Evolutionary conservation across 2,113 vertebrate species (phyloP), one percentile per base, ranked within the genome.

Genomic region (Toxostoma redivivum): DNA sequence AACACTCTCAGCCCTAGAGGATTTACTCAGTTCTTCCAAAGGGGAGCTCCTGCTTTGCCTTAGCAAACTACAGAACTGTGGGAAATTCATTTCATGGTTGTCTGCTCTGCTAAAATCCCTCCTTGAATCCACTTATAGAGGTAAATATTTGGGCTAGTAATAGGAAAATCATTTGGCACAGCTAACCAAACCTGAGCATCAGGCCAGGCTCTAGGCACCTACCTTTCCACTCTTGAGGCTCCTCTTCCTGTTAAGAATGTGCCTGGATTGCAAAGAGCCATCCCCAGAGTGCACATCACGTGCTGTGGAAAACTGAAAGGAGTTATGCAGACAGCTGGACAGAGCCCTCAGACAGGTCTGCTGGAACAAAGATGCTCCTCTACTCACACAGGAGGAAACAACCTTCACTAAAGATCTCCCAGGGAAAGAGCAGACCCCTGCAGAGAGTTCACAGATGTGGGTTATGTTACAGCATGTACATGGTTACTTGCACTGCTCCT

Each of bases 1-100:
- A 85, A 47, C 31, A 27, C 37, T 42, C 60, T 70, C 3, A 0
- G 28, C 27, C 8, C 25, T 40, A 47, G 28, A 80, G 67, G 20
- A 58, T 16, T 48, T 42, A 50, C 2, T 33, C 9, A 61, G 2
- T 35, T 77, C 33, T 66, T 74, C 50, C 42, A 47, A 82, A 80
- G 18, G 5, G 16, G 14, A 90, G 47, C 51, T 88, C 51, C 73
- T 92, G 64, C 71, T 54, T 54, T 70, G 15, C 50, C 47, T 78
- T 73, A 44, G 60, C 44, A 78, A 94, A 62, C 50, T 70, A 73
- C 66, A 72, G 65, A 85, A 78, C 69, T 74, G 73, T 0, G 4
- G 61, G 71, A 92, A 96, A 92, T 70, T 58, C 2, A 92, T 90
- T 90, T 92, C 58, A 83, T 73, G 78, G 88, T 45, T 90, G 58